These are phyloP conservation scores for Dunckerocampus dactyliophorus DNA, from an alignment of 2,113 vertebrate genomes.

Conservation along the genomic window DNA sequence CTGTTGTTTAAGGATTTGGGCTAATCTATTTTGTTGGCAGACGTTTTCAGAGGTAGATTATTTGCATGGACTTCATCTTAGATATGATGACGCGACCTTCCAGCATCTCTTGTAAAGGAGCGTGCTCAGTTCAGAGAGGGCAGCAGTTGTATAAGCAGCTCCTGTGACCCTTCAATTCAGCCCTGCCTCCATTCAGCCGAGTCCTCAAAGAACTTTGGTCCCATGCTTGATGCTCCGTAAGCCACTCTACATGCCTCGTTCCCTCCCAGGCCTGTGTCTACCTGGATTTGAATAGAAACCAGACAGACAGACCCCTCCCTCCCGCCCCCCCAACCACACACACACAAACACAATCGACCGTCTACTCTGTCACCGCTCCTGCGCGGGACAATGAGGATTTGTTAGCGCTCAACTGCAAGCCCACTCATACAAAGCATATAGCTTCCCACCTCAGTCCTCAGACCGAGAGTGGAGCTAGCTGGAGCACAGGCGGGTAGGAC, in stretches of 20 bases:
- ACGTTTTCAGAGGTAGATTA: background rate
- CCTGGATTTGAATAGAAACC: slow-evolving; percentile 98
- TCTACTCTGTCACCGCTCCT: slow-evolving; percentile 80
- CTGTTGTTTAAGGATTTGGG: too few species aligned
- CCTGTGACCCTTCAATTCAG: slow-evolving; percentile 11
- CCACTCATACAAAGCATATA: slow-evolving; percentile 87
- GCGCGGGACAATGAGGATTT: slow-evolving; percentile 92
- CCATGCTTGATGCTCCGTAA: slow-evolving; percentile 8
- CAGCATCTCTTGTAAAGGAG: slow-evolving; percentile 35
- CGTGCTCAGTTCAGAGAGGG: slow-evolving; percentile 8
- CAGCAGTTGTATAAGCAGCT: slow-evolving; percentile 35
- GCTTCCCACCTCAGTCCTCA: slow-evolving; percentile 60
- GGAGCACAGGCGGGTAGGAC: too few species aligned
- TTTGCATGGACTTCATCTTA: background rate
- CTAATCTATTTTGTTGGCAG: background rate
- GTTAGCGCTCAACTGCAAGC: slow-evolving; percentile 87
- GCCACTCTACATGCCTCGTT: slow-evolving; percentile 13
- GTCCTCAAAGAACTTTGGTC: slow-evolving; percentile 45
- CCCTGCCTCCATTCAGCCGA: slow-evolving; percentile 3
- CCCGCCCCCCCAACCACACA: slow-evolving; percentile 7
- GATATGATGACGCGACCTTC: background rate
- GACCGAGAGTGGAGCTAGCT: slow-evolving; percentile 54
- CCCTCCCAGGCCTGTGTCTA: slow-evolving; percentile 69
- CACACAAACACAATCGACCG: slow-evolving; percentile 2
- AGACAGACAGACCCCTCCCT: slow-evolving; percentile 80